These are phyloP conservation scores for Cryptocheilus praepositus DNA, from an alignment of 2,888 invertebrate genomes.

Conservation along the genomic window DNA sequence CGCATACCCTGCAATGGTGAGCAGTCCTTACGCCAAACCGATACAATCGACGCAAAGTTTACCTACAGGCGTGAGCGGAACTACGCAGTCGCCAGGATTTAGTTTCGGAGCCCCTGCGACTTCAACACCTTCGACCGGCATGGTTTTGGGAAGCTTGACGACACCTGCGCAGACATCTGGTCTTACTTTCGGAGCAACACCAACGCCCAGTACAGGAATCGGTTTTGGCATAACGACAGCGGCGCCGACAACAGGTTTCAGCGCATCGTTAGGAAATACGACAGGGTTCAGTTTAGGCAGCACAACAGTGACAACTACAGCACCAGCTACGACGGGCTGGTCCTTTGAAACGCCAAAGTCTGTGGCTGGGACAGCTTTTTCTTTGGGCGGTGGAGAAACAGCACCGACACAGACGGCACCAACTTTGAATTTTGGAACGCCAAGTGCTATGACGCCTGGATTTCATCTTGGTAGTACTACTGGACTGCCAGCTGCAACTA, in stretches of 20 bases:
- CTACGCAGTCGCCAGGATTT: slow-evolving; percentile 45
- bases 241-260: slow-evolving; percentile 35
- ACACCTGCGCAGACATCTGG: slow-evolving; percentile 19
- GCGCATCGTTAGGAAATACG: slow-evolving; percentile 17
- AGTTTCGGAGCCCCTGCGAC: slow-evolving; percentile 40
- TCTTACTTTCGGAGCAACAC: slow-evolving; percentile 39
- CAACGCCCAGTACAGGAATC: slow-evolving; percentile 29
- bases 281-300: slow-evolving; percentile 50
- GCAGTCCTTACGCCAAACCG: slow-evolving; percentile 56
- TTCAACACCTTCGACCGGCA: slow-evolving; percentile 33
- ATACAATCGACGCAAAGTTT: slow-evolving; percentile 57
- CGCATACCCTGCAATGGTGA: slow-evolving; percentile 68
- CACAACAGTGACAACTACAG: slow-evolving; percentile 36
- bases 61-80: slow-evolving; percentile 67
- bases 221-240: slow-evolving; percentile 33
- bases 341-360: slow-evolving; percentile 45
- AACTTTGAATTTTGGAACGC: slow-evolving; percentile 51
- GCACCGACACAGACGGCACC: slow-evolving; percentile 32
- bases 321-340: slow-evolving; percentile 33
- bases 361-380: slow-evolving; percentile 50
- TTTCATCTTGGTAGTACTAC: slow-evolving; percentile 37
- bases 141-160: slow-evolving; percentile 15
- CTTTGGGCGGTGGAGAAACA: slow-evolving; percentile 41
- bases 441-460: slow-evolving; percentile 40
- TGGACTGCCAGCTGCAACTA: slow-evolving; percentile 36